Base-by-base conservation (phyloP, 2,113 vertebrate genomes). In the Heterotis niloticus region DNA sequence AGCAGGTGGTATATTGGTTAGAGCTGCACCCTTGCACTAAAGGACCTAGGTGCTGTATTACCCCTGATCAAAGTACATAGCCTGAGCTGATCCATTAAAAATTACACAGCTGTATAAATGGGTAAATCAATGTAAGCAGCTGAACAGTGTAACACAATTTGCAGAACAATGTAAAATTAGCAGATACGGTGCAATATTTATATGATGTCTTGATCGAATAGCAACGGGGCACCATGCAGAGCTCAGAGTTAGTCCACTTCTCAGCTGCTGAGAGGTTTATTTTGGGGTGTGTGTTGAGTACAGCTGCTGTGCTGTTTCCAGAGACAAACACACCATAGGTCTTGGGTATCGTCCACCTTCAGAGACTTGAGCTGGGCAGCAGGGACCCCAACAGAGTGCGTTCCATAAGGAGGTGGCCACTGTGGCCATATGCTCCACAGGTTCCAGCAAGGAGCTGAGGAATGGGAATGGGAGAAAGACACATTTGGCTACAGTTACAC, bases 401-500 rank as follows among this genome's bases (percentile, higher is more conserved):
- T 0, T 16, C 16, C 44, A 72, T 23, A 34, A 10, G 18, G 69
- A 12, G 11, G 29, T 1, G 71, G 54, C 7, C 20, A 10, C 11
- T 11, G 7, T 20, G 1, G 69, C 69, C 23, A 18, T 73, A 44
- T 16, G 23, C 17, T 54, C 12, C 52, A 20, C 23, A 24, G 17
- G 4, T 20, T 23, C 44, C 44, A 5, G 29, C 29, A 81, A 81
- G 83, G 70, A 71, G 65, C n/a, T 0, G 29, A 18, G 12, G 78
- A 54, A 78, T 82, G 82, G 79, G 13, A 7, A 23, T 73, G 56
- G 28, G 28, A 57, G 44, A 13, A 51, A 29, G 69, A 67, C 20
- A 44, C 52, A 76, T 76, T 71, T 80, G 52, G 66, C 44, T 69
- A 29, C 34, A 44, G 34, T 7, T 44, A 24, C 59, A 83, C 77